These are phyloP conservation scores for Fregata magnificens DNA, from an alignment of 2,113 vertebrate species.

Conservation along the genomic window DNA sequence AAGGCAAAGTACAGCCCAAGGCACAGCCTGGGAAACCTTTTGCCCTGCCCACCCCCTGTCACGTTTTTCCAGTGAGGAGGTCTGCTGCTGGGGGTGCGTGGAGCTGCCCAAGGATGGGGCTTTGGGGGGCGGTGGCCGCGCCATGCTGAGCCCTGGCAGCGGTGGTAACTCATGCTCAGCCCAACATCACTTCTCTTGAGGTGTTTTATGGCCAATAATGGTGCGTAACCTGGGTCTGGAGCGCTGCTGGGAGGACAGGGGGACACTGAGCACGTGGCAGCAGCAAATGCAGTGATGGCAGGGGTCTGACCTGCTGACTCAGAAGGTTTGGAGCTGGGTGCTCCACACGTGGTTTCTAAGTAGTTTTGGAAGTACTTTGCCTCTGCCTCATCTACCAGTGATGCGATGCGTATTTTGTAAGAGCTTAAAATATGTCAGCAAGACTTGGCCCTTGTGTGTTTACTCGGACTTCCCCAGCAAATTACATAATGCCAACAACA, in stretches of 20 bases:
- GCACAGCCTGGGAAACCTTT: neutral
- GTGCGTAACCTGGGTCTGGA: neutral
- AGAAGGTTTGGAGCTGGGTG: neutral
- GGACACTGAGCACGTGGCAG: neutral
- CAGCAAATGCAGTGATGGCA: rapidly evolving
- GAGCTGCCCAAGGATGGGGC: neutral
- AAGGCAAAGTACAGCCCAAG: neutral
- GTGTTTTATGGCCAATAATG: rapidly evolving
- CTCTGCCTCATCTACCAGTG: neutral
- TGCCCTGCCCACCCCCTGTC: rapidly evolving
- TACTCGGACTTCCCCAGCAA: neutral
- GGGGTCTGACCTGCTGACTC: neutral
- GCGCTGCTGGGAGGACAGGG: neutral
- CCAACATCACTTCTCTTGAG: neutral
- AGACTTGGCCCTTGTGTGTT: neutral
- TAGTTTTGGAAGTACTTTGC: neutral
- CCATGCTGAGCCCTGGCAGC: rapidly evolving
- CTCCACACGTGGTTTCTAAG: neutral
- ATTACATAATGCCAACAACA: neutral
- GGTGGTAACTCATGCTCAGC: neutral
- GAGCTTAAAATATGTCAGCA: neutral
- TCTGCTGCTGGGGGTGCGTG: rapidly evolving
- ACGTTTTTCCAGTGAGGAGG: neutral
- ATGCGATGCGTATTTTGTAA: neutral
- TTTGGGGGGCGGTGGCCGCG: rapidly evolving